These are phyloP conservation scores for Brachyhypopomus occidentalis DNA, from an alignment of 2,113 vertebrate genomes.

Conservation along the genomic window DNA sequence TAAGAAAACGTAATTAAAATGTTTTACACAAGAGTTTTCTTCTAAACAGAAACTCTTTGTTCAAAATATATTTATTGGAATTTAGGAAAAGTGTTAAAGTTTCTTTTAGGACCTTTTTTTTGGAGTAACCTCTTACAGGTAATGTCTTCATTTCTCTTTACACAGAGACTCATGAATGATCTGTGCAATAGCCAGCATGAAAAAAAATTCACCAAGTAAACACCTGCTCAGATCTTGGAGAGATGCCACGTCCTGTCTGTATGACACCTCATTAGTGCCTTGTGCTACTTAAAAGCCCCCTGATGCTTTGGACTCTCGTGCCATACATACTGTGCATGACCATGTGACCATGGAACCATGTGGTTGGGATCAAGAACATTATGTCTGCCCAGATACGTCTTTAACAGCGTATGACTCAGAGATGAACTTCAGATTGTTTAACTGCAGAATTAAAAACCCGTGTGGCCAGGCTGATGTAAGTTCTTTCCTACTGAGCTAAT, in stretches of 20 bases:
- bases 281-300: constrained; percentile 33
- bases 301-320: not conserved
- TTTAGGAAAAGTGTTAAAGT: not conserved
- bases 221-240: not conserved
- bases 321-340: not conserved
- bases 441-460: not conserved
- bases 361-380: not conserved
- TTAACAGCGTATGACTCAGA: not conserved
- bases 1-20: not conserved
- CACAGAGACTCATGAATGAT: not conserved
- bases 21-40: not conserved
- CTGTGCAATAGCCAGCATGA: constrained; percentile 17
- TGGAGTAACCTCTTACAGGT: constrained; percentile 1
- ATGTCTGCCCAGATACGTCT: not conserved
- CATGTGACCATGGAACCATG: not conserved
- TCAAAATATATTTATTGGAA: not conserved
- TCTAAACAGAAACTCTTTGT: not conserved
- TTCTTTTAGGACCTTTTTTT: not conserved
- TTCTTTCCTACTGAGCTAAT: too few relatives aligned
- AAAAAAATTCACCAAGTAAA: not conserved
- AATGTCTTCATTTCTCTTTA: too few relatives aligned
- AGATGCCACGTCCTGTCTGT: not conserved
- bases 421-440: not conserved
- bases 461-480: not conserved
- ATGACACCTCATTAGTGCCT: constrained; percentile 18